Base-by-base conservation (phyloP, 2,888 invertebrate species). In the Ferrisia virgata region DNA sequence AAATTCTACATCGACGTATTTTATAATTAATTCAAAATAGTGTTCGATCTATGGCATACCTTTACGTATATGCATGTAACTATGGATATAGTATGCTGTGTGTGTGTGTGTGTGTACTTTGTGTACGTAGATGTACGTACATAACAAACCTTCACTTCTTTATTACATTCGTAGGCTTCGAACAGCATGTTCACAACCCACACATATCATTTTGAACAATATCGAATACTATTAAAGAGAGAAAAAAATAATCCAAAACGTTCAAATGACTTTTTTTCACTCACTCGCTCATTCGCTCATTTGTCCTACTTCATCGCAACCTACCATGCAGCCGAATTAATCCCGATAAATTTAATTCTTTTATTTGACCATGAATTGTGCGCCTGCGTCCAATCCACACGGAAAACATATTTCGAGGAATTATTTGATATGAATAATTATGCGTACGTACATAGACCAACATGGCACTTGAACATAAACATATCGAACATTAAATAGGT, bases 181-280 rank as follows among this genome's bases (percentile, higher is more conserved):
- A 72, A 72, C 72, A 72, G 72, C 72, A 33, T 72, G 72, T 72
- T 72, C 72, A 4, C 53, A 72, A 72, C 72, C 72, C 72, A 72
- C 72, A 72, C 72, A 15, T 64, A 64, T 11, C 28, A 72, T 72
- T 72, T 72, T 28, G 72, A 72, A 72, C 72, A 72, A 36, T 72
- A 72, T 72, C 72, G 22, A 72, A 72, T 33, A 72, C 72, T 13
- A 28, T 64, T 64, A 25, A 28, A 28, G 6, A 22, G 72, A 25
- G 28, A 25, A 36, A 69, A 72, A 25, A 33, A 72, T 72, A 31
- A 33, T 31, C 36, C 72, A n/a, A n/a, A n/a, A 15, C 72, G 72
- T 33, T 33, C 11, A 33, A 72, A 72, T 72, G 72, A 25, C 33
- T 72, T 33, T 69, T 69, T 72, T 47, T 47, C 18, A 18, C 18